Conservation (phyloP, 2,888 invertebrate species). For the Spodoptera littoralis region DNA sequence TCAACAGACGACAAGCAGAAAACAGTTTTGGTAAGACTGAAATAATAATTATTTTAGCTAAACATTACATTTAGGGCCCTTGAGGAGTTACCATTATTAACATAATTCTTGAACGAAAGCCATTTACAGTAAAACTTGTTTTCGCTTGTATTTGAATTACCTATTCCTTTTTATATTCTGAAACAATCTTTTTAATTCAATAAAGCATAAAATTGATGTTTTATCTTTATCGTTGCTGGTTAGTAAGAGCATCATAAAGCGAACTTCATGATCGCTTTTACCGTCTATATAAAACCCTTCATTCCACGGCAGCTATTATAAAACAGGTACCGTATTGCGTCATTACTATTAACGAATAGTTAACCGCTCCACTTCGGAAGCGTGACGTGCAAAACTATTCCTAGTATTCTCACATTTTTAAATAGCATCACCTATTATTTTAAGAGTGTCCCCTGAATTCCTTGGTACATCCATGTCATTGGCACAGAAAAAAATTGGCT, state of each 20-base stretch:
- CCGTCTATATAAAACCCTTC: conserved; percentile 51
- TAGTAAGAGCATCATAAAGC: conserved; percentile 8
- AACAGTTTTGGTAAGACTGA: conserved; percentile 93
- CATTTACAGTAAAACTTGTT: conserved; percentile 9
- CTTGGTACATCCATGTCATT: conserved; percentile 64
- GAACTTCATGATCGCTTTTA: conserved; percentile 25
- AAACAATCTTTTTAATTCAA: background rate
- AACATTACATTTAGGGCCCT: too few relatives aligned
- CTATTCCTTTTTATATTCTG: too few relatives aligned
- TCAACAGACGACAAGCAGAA: conserved; percentile 95
- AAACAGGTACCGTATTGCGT: conserved; percentile 65
- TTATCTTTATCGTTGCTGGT: conserved; percentile 3
- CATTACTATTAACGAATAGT: conserved; percentile 65
- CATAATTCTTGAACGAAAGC: background rate
- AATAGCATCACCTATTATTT: conserved; percentile 84
- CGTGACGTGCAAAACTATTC: conserved; percentile 82
- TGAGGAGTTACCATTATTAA: background rate
- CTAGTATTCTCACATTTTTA: conserved; percentile 76
- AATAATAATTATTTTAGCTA: too few relatives aligned
- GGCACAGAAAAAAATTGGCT: conserved; percentile 61
- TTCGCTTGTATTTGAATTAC: too few relatives aligned
- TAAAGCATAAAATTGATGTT: background rate
- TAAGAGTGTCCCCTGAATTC: conserved; percentile 76
- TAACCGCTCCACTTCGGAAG: conserved; percentile 73
- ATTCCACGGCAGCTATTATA: conserved; percentile 53